Evolutionary conservation across 2,888 invertebrate genomes (phyloP), one percentile per base, ranked within the genome.

Genomic region (Sesia apiformis): DNA sequence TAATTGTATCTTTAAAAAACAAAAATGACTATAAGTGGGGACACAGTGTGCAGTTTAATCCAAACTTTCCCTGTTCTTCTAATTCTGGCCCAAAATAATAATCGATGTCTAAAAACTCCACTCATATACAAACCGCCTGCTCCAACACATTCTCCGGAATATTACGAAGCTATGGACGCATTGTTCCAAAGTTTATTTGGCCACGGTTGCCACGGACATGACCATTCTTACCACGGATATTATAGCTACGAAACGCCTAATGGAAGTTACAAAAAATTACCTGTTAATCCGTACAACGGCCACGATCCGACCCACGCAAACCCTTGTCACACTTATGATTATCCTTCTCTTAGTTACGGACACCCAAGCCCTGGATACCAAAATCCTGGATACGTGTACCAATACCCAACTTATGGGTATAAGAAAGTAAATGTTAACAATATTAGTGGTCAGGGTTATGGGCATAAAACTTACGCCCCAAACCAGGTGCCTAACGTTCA

Each of bases 1-100:
- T n/a, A n/a, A n/a, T n/a, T n/a, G 23, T 23, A 2, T 5, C 41
- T 41, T 41, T 41, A 46, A 7, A 7, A 46, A 46, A 46, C 6
- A 46, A 63, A 62, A 58, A 87, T 87, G 87, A 87, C 87, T 0
- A 66, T 86, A 0, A 70, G 66, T 56, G 81, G 78, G 6, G 75
- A 69, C 6, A 79, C 85, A 0, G 65, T 88, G 2, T 89, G 88
- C 54, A 78, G 66, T 58, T 58, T 89, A 0, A 80, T 89, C 3
- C 88, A 89, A 57, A 69, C 74, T 0, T 89, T 89, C 8, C 89
- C 89, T 0, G 79, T 88, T 0, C 63, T 89, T 0, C 52, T 89
- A 5, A 89, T 89, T 4, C 54, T 89, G 3, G 87, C 86, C 0
- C 89, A 89, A 54, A 87, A 85, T 8, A 64, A 73, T 6, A 74